These are phyloP conservation scores for Drosophila nr. fundita DNA, from an alignment of 2,888 invertebrate genomes.

Conservation along the genomic window DNA sequence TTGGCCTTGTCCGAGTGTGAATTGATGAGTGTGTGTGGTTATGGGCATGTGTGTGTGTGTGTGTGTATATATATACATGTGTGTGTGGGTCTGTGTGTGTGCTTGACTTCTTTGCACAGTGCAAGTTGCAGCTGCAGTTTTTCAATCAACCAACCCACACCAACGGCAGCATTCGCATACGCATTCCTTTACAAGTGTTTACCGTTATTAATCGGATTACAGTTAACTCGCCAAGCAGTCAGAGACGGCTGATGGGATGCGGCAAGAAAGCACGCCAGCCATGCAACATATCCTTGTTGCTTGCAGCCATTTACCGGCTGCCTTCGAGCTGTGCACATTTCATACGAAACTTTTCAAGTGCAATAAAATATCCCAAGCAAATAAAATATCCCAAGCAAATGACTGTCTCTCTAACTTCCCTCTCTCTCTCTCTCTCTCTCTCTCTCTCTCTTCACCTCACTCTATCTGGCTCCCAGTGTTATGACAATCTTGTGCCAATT, in stretches of 20 bases:
- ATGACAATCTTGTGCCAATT: constrained; percentile 69
- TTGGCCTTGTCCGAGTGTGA: background rate
- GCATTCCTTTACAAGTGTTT: constrained; percentile 59
- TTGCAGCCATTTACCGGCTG: constrained; percentile 30
- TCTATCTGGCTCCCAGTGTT: constrained; percentile 32
- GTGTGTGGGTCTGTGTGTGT: background rate
- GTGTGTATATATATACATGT: background rate
- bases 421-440: constrained; percentile 3
- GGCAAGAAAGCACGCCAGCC: background rate
- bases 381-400: constrained; percentile 62
- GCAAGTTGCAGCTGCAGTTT: constrained; percentile 27
- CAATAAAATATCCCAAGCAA: constrained; percentile 67
- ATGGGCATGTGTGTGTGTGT: background rate
- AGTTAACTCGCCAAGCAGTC: constrained; percentile 51
- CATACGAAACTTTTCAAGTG: constrained; percentile 75
- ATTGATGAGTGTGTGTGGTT: background rate
- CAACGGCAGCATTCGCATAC: constrained; percentile 23
- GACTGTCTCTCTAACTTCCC: constrained; percentile 17
- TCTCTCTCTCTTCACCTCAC: background rate
- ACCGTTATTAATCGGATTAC: constrained; percentile 76
- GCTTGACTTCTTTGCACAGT: background rate
- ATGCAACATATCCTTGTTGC: background rate
- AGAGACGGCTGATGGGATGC: background rate
- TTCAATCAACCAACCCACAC: constrained; percentile 46
- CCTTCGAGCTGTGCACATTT: constrained; percentile 48